phyloP scores from a whole-genome alignment of 2,888 invertebrate genomes.

The Congeria kusceri region DNA sequence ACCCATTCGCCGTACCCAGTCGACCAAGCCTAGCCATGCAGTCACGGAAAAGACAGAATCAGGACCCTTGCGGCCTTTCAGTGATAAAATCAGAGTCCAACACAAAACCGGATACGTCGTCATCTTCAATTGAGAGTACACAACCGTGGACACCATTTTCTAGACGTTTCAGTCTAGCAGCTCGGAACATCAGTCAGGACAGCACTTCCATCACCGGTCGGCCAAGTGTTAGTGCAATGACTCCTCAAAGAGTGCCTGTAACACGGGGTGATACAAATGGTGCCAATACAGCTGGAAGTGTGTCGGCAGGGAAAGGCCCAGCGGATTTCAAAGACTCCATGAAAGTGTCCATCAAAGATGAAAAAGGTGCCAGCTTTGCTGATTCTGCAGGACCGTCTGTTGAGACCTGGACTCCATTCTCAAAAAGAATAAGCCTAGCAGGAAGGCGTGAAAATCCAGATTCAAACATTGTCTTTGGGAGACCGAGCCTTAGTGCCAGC shows the following conservation, averaged over 20 bases:
- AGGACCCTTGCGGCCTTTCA: background rate
- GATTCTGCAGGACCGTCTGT: background rate
- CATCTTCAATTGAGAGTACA: background rate
- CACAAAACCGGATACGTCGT: background rate
- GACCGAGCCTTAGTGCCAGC: background rate
- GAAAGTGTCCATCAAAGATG: background rate
- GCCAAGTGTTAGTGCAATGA: slow-evolving; percentile 1
- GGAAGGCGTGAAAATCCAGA: too few relatives aligned
- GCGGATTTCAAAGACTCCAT: background rate
- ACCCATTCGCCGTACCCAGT: slow-evolving; percentile 17
- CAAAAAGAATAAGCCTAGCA: background rate
- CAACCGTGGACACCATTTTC: slow-evolving; percentile 4
- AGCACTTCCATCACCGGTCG: background rate
- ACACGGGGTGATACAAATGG: background rate
- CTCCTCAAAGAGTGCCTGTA: background rate
- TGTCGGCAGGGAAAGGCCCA: background rate
- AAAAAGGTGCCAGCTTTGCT: background rate
- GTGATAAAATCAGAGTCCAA: background rate
- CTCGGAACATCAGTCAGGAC: background rate
- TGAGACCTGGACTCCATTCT: background rate
- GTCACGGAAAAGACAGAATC: background rate
- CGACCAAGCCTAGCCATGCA: slow-evolving; percentile 13
- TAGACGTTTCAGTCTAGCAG: background rate
- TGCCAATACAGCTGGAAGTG: background rate
- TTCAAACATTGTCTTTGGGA: background rate